Evolutionary conservation across 2,113 vertebrate genomes (phyloP).

Genomic region (Morone saxatilis): DNA sequence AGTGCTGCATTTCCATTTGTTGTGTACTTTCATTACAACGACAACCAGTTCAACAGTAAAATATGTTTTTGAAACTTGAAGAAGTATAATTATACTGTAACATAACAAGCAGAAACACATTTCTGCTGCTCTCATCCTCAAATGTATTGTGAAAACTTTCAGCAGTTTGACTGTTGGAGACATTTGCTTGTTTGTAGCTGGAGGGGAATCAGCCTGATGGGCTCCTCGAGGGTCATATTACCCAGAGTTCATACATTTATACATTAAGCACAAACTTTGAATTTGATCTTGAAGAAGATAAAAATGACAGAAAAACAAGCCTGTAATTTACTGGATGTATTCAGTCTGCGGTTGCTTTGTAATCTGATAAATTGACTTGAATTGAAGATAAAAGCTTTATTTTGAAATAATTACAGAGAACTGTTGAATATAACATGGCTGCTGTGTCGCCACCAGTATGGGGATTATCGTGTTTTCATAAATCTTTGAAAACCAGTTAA

Average conservation of each 20-base stretch:
- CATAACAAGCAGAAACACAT: too few relatives aligned
- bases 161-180: not conserved
- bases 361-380: not conserved
- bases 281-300: not conserved
- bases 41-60: too few relatives aligned
- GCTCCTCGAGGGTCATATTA: not conserved
- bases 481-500: not conserved
- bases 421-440: not conserved
- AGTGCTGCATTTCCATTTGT: too few relatives aligned
- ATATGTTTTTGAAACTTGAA: too few relatives aligned
- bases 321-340: not conserved
- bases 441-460: not conserved
- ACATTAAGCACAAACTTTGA: not conserved
- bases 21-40: too few relatives aligned
- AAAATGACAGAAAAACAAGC: not conserved
- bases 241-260: not conserved
- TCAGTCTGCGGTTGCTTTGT: not conserved
- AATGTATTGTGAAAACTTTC: too few relatives aligned
- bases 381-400: constrained; percentile 1
- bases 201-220: not conserved
- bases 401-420: constrained; percentile 1
- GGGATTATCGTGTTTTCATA: too few relatives aligned
- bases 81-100: too few relatives aligned
- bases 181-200: constrained; percentile 19
- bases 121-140: too few relatives aligned